phyloP scores from a whole-genome alignment of 2,888 invertebrate species.

The Stegana nigrithorax region DNA sequence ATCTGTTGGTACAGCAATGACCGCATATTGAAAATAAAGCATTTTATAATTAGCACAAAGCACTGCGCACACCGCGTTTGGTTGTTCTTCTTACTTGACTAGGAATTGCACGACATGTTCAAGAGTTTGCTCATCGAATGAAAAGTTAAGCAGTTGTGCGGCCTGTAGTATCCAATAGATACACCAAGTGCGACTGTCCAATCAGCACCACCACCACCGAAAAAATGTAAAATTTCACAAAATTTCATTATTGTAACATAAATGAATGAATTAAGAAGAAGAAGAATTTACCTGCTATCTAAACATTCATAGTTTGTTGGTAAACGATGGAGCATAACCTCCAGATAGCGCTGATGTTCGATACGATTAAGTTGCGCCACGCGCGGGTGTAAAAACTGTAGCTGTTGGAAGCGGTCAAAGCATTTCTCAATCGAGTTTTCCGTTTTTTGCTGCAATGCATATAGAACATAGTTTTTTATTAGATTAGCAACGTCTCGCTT shows the following conservation, averaged over 20 bases:
- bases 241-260: too few relatives aligned
- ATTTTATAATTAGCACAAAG: background rate
- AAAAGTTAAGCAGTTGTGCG: conserved; percentile 80
- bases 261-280: too few relatives aligned
- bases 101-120: conserved; percentile 73
- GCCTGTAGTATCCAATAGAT: conserved; percentile 97
- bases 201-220: too few relatives aligned
- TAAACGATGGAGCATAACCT: conserved; percentile 76
- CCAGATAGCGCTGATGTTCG: conserved; percentile 76
- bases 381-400: conserved; percentile 71
- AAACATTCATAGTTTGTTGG: conserved; percentile 82
- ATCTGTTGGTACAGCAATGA: conserved; percentile 48
- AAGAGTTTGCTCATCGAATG: conserved; percentile 72
- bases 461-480: background rate
- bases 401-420: conserved; percentile 70
- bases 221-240: too few relatives aligned
- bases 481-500: background rate
- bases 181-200: conserved; percentile 97
- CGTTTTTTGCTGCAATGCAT: conserved; percentile 70
- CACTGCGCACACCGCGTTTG: too few relatives aligned
- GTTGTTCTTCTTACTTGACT: conserved; percentile 71
- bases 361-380: conserved; percentile 74
- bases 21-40: too few relatives aligned
- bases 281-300: too few relatives aligned
- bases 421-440: conserved; percentile 72